Percentiles rank a stretch among this genome's conserved stretches.
Evolutionary conservation across 1,140 invertebrate genomes (phyloP).

Genomic region (Drosophila miranda): DNA sequence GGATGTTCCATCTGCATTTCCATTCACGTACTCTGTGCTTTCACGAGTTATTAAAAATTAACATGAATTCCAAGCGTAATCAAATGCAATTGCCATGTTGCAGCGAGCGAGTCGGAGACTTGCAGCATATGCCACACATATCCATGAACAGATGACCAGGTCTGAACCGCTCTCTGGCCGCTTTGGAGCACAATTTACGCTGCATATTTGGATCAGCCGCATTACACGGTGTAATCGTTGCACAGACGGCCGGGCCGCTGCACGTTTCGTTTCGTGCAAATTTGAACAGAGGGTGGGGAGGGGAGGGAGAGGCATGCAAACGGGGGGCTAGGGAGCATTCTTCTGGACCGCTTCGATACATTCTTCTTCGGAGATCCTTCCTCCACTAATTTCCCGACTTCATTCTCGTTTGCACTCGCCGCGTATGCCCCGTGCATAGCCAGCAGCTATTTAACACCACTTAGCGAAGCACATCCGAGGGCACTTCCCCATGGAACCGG

Average conservation of each 20-base stretch:
- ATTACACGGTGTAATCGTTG: conserved; percentile 63
- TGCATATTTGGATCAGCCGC: conserved; percentile 58
- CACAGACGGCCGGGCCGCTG: too few species aligned
- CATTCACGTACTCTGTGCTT: conserved; percentile 60
- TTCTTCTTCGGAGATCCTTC: background rate
- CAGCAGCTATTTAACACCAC: conserved; percentile 29
- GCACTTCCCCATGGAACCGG: conserved; percentile 14
- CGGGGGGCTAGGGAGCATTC: too few species aligned
- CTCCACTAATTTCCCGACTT: background rate
- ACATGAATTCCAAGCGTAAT: conserved; percentile 51
- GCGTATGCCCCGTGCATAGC: background rate
- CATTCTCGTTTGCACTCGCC: background rate
- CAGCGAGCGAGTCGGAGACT: conserved; percentile 37
- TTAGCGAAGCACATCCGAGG: conserved; percentile 15
- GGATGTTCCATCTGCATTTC: conserved; percentile 6
- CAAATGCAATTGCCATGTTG: conserved; percentile 55
- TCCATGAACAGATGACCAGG: conserved; percentile 5
- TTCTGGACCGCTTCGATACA: conserved; percentile 23
- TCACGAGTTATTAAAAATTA: conserved; percentile 73
- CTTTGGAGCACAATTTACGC: conserved; percentile 34
- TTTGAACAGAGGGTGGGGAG: conserved; percentile 42
- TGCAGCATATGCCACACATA: conserved; percentile 67
- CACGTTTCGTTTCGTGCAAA: conserved; percentile 71
- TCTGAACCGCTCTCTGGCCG: conserved; percentile 3
- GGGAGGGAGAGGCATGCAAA: conserved; percentile 20